Evolutionary conservation across 1,140 invertebrate species (phyloP), one percentile per base, ranked within the genome.

Genomic region (Rhizoglyphus robini): DNA sequence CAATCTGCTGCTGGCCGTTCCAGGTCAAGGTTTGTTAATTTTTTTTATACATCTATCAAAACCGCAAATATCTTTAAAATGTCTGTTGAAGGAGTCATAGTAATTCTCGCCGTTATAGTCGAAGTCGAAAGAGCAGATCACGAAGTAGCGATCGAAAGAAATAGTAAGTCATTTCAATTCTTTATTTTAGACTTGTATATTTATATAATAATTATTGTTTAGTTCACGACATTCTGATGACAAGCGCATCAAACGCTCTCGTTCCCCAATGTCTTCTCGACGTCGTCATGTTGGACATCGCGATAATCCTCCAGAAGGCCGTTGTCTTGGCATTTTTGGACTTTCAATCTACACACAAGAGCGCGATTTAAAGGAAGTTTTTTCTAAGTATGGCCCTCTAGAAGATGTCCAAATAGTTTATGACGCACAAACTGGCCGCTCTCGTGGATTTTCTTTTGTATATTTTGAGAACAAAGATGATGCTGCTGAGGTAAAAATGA

Each of bases 371-470:
- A 84, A 88, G 73, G 86, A 94, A 68, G 88, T 96, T 51, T 96
- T 97, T 75, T 84, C 83, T 34, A 90, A 93, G 75, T 96, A 87
- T 78, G 94, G 94, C 3, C 84, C 84, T 0, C 84, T 96, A 34
- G 89, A 95, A 73, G 85, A 90, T 74, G 88, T 94, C n/a, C 87
- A 94, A 78, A 86, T 96, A 70, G 90, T 96, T 34, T 90, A 93
- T 74, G 93, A 96, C 78, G 90, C 90, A 49, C 91, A 94, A 84
- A 90, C 92, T 80, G 79, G 74, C 18, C 80, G 91, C 68, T 96
- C 94, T 0, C 79, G 94, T 71, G 95, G 95, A 32, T 99, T 98
- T 79, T 90, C 89, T 68, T 99, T 99, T 79, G 88, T 98, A 30
- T 97, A 98, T 78, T 98, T 88, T 78, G 85, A 88, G 75, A 84